phyloP scores from a whole-genome alignment of 2,888 invertebrate genomes.

The Zaprionus obscuricornis region DNA sequence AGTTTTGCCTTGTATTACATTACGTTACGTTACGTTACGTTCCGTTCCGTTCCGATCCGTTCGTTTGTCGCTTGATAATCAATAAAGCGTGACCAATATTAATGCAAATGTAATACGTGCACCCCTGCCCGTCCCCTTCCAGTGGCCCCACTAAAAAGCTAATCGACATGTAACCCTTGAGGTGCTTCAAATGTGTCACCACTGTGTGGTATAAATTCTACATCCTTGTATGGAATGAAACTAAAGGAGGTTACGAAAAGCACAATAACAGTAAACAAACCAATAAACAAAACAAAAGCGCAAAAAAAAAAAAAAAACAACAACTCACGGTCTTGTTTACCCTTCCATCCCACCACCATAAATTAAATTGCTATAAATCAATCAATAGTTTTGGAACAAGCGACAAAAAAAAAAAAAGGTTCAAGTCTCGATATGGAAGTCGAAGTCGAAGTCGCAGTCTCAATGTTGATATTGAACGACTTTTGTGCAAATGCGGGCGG shows the following conservation, averaged over 20 bases:
- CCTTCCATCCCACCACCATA: too few relatives aligned
- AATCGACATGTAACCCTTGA: not conserved
- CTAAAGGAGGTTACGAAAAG: not conserved
- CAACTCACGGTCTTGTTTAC: constrained; percentile 48
- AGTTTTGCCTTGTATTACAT: too few relatives aligned
- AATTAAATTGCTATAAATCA: constrained; percentile 60
- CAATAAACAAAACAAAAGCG: constrained; percentile 22
- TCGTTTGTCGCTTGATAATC: constrained; percentile 46
- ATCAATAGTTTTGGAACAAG: constrained; percentile 49
- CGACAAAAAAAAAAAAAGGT: not conserved
- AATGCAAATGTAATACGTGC: constrained; percentile 62
- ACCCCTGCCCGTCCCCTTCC: not conserved
- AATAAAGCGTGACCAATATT: constrained; percentile 70
- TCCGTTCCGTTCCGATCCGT: constrained; percentile 5
- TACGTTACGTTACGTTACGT: too few relatives aligned
- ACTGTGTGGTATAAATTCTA: constrained; percentile 1
- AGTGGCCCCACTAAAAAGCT: not conserved
- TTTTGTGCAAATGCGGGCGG: constrained; percentile 35
- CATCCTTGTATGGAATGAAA: constrained; percentile 31
- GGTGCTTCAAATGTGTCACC: not conserved
- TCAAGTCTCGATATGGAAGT: too few relatives aligned
- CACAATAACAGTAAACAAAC: constrained; percentile 21
- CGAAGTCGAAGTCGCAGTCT: too few relatives aligned
- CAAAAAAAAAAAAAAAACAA: constrained; percentile 1
- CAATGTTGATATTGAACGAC: not conserved